Evolutionary conservation across 2,113 vertebrate species (phyloP).

Genomic region (Psilopsiagon aymara): DNA sequence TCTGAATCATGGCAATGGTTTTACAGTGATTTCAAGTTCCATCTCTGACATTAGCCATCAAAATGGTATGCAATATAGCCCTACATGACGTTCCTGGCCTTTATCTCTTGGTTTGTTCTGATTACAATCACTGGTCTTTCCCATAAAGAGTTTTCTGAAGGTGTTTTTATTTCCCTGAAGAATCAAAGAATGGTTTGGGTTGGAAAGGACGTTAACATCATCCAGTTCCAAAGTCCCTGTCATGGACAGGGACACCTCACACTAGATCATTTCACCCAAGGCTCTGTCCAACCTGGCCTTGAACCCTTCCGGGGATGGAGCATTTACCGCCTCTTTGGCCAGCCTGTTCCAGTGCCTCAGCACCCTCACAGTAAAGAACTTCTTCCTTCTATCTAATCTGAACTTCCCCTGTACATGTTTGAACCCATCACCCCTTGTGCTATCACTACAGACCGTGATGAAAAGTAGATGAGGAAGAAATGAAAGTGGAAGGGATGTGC

Average conservation of each 20-base stretch:
- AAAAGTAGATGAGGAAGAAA: background rate
- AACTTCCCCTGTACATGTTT: background rate
- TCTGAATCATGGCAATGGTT: conserved; percentile 63
- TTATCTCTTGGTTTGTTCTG: conserved; percentile 50
- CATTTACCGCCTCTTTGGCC: background rate
- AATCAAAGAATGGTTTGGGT: background rate
- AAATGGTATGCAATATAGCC: background rate
- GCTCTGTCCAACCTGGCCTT: background rate
- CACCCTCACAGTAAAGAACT: background rate
- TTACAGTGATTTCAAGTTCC: conserved; percentile 63
- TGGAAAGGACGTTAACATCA: background rate
- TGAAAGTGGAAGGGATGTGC: conserved; percentile 23
- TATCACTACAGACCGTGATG: background rate
- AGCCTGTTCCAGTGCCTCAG: background rate
- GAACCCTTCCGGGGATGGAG: background rate
- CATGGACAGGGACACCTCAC: background rate
- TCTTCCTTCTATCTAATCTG: background rate
- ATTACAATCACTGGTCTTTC: conserved; percentile 16
- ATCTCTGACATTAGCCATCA: conserved; percentile 54
- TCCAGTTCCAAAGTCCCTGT: background rate
- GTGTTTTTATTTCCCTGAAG: conserved; percentile 12
- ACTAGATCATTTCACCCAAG: background rate
- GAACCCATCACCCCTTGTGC: background rate
- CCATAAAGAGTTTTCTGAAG: conserved; percentile 42
- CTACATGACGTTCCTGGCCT: conserved; percentile 43